Base-by-base conservation (phyloP, 2,113 vertebrate species). In the Corynorhinus townsendii region DNA sequence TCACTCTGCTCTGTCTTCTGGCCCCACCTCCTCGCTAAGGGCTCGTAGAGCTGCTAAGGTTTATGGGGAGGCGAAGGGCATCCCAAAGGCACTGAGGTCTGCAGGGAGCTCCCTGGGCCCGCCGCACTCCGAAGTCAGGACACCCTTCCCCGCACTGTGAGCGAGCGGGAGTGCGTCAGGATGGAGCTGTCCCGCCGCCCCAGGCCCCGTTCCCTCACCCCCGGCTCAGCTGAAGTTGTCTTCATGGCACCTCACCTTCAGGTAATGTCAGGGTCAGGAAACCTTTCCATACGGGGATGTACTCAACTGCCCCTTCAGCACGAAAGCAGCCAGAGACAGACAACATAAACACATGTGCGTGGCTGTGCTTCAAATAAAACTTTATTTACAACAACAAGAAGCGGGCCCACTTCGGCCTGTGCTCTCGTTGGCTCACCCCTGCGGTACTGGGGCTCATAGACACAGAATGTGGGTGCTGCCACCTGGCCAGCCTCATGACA, bases 61-160 rank as follows among this genome's bases (percentile, higher is more conserved):
- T 2, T 20, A 7, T 35, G 14, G 28, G 11, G 40, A 30, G 35
- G 16, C 5, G 33, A 33, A 24, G 2, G 1, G 3, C 69, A 38
- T 38, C 83, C 56, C 69, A n/a, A 1, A 43, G 33, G 12, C 66
- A 11, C 38, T 3, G 0, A 8, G 5, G 45, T 75, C 28, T 16
- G 17, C 12, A 2, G 7, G 15, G 79, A 26, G 10, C 4, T 19
- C 16, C 17, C 11, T 0, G 54, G 33, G 52, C 4, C 16, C 15
- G 24, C 26, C 2, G 4, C 0, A 10, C 11, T 24, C 3, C 3
- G 40, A 72, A 45, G 5, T 26, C 54, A 45, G 40, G 28, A 17
- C 28, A 7, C 22, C 11, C 26, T 24, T 43, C n/a, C 16, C 12
- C 2, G 5, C 15, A 20, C 4, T 14, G 0, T 0, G 1, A 2